Evolutionary conservation across 2,797 vertebrate genomes (phyloP), one percentile per base, ranked within the genome.

Genomic region (Danio aesculapii): DNA sequence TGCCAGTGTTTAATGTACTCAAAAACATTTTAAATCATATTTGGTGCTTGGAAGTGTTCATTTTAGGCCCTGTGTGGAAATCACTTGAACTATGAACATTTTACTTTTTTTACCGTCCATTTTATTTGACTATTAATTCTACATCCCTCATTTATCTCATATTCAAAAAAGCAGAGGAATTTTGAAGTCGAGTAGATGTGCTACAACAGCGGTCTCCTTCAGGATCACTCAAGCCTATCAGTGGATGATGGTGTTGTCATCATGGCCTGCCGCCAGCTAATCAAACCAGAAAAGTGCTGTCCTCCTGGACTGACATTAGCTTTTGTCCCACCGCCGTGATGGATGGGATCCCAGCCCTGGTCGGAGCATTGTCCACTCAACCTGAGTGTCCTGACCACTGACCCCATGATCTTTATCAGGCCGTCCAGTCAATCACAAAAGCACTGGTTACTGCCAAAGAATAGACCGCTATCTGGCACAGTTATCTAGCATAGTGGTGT

Each of bases 291-390:
- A 89, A 69, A 87, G 82, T 76, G 86, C 82, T 82, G 78, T 91
- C 91, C 43, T 58, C 81, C 88, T 83, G 69, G 74, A 72, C 81
- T 96, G 96, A 97, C 96, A 96, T 6, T 81, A 83, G 89, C 90
- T 92, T 96, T 98, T 98, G 95, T 97, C 92, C 85, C 71, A 69
- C 52, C 9, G 75, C 57, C 62, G 82, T 97, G 96, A 98, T 92
- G 90, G 95, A 98, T 97, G 93, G 86, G 92, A 93, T 91, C 81
- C 77, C 80, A 90, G 90, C 88, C 91, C 73, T 81, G 87, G 92
- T 85, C 89, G 83, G 6, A 55, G 87, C 92, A 94, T 94, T 95
- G 94, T 95, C 91, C 89, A 61, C 84, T 16, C 63, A 57, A 80
- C 61, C 77, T 46, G 50, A 79, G 82, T 58, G 75, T 67, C 79